Conservation (phyloP, 2,888 invertebrate genomes). For the Pristionchus exspectatus region DNA sequence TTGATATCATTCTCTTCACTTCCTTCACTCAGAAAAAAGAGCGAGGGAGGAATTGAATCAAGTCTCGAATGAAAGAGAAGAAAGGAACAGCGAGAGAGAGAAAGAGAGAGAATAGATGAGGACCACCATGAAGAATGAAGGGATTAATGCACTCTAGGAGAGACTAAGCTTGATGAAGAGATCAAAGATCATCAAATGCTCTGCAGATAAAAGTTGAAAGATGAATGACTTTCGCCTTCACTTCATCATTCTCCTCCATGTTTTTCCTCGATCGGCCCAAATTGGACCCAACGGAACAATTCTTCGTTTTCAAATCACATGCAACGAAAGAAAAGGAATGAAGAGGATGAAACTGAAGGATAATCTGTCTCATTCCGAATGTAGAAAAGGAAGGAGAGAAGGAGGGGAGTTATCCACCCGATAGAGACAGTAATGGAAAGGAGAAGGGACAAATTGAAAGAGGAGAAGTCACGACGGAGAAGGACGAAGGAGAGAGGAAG, state of each 20-base stretch:
- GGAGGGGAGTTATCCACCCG: not conserved
- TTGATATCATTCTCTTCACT: not conserved
- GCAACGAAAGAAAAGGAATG: not conserved
- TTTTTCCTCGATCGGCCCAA: not conserved
- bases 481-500: constrained; percentile 44
- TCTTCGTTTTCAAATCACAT: not conserved
- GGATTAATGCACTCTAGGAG: too few relatives aligned
- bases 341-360: not conserved
- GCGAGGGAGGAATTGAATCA: not conserved
- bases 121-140: not conserved
- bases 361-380: not conserved
- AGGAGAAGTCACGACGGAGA: constrained; percentile 20
- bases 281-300: not conserved
- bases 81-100: not conserved
- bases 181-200: too few relatives aligned
- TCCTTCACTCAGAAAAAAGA: not conserved
- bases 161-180: too few relatives aligned
- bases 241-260: not conserved
- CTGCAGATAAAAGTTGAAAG: not conserved
- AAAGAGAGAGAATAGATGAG: not conserved
- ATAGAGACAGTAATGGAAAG: not conserved
- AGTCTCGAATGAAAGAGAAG: not conserved
- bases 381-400: constrained; percentile 7
- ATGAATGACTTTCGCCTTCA: not conserved
- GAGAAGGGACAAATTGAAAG: constrained; percentile 3